phyloP scores from a whole-genome alignment of 1,140 invertebrate genomes.

The Leptoteleia sp. region DNA sequence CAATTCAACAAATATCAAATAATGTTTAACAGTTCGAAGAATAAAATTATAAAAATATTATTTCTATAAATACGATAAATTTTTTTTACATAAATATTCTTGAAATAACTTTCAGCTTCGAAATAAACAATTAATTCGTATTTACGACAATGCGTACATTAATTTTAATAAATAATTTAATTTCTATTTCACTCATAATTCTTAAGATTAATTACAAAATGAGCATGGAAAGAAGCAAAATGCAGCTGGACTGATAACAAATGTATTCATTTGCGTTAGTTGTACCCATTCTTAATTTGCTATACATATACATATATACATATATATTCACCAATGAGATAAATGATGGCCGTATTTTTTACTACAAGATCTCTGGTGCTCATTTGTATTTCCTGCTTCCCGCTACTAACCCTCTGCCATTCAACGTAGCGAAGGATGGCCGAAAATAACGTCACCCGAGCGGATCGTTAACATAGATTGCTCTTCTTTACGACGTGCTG shows the following conservation, averaged over 20 bases:
- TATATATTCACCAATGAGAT: constrained; percentile 45
- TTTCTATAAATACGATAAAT: too few relatives aligned
- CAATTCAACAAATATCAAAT: too few relatives aligned
- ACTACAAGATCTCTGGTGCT: constrained; percentile 66
- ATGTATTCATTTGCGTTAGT: constrained; percentile 46
- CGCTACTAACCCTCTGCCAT: constrained; percentile 68
- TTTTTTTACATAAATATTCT: too few relatives aligned
- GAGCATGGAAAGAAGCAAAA: constrained; percentile 18
- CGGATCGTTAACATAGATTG: constrained; percentile 76
- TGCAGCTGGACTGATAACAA: constrained; percentile 25
- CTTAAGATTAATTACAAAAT: too few relatives aligned
- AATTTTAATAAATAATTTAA: too few relatives aligned
- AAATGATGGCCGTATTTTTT: constrained; percentile 65
- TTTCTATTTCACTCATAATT: too few relatives aligned
- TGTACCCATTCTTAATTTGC: constrained; percentile 41
- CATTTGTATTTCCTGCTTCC: constrained; percentile 70
- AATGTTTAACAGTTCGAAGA: too few relatives aligned
- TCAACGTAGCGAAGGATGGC: constrained; percentile 64
- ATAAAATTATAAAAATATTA: too few relatives aligned
- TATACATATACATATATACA: constrained; percentile 30
- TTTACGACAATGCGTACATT: too few relatives aligned
- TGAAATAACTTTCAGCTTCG: too few relatives aligned
- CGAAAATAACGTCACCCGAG: constrained; percentile 75
- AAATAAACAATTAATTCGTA: too few relatives aligned
- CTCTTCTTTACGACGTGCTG: constrained; percentile 74